These are phyloP conservation scores for Mus caroli DNA, from an alignment of 2,797 vertebrate species.

Conservation along the genomic window DNA sequence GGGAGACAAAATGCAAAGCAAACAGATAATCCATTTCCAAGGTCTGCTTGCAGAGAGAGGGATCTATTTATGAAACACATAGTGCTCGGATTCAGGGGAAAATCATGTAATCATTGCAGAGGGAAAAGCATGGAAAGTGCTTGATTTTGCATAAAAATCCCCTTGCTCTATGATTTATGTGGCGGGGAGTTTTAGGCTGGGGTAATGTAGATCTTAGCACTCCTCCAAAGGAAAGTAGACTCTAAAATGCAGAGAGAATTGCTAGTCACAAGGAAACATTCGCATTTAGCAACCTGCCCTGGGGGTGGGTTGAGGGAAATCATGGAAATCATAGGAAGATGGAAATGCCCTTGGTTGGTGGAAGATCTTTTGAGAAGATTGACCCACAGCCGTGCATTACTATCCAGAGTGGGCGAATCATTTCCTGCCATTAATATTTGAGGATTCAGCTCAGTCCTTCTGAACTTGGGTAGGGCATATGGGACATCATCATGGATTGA, in stretches of 20 bases:
- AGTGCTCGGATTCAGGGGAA: constrained; percentile 87
- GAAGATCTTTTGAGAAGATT: constrained; percentile 24
- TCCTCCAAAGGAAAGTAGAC: not conserved
- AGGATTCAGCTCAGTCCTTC: constrained; percentile 31
- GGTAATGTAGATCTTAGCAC: constrained; percentile 16
- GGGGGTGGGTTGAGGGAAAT: not conserved
- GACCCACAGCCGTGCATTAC: not conserved
- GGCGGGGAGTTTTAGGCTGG: constrained; percentile 62
- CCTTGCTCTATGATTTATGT: constrained; percentile 78
- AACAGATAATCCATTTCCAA: constrained; percentile 91
- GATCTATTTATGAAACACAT: constrained; percentile 89
- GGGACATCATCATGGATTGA: constrained; percentile 44
- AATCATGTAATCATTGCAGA: constrained; percentile 85
- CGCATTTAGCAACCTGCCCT: constrained; percentile 42
- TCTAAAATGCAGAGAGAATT: constrained; percentile 68
- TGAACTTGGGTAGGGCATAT: not conserved
- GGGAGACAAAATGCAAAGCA: constrained; percentile 88
- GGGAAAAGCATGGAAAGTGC: constrained; percentile 84
- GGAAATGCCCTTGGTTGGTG: constrained; percentile 56
- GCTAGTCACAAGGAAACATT: constrained; percentile 52
- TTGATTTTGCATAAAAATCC: constrained; percentile 84
- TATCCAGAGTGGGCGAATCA: constrained; percentile 11
- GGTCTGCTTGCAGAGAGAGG: constrained; percentile 87
- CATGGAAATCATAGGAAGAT: not conserved
- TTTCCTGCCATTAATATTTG: constrained; percentile 71